Evolutionary conservation across 2,113 vertebrate genomes (phyloP).

Genomic region (Periophthalmodon schlosseri): DNA sequence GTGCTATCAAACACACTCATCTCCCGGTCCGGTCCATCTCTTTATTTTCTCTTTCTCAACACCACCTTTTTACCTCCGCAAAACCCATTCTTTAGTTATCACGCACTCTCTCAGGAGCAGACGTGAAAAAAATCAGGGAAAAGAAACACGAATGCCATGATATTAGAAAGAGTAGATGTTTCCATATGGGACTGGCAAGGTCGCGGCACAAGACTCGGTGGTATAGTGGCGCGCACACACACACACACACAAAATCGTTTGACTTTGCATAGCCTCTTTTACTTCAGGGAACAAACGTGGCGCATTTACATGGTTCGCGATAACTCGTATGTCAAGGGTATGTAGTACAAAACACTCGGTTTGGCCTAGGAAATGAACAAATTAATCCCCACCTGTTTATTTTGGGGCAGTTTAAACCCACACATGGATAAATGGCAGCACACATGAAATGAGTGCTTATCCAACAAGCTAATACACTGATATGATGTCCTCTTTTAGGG

Average conservation of each 20-base stretch:
- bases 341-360: constrained; percentile 26
- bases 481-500: constrained; percentile 61
- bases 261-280: constrained; percentile 41
- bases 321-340: constrained; percentile 26
- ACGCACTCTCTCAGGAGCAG: constrained; percentile 24
- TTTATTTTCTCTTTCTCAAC: constrained; percentile 54
- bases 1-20: constrained; percentile 69
- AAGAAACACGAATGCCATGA: constrained; percentile 52
- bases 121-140: constrained; percentile 17
- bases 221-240: constrained; percentile 53
- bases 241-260: constrained; percentile 20
- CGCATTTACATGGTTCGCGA: background rate
- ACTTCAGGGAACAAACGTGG: constrained; percentile 16
- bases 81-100: constrained; percentile 34
- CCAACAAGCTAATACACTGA: constrained; percentile 65
- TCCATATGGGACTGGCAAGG: constrained; percentile 34
- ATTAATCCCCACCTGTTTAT: constrained; percentile 53
- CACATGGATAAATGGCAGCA: constrained; percentile 43
- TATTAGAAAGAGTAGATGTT: constrained; percentile 29
- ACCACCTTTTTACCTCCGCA: constrained; percentile 24
- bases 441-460: constrained; percentile 39
- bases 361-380: constrained; percentile 19
- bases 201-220: constrained; percentile 26
- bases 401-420: constrained; percentile 20
- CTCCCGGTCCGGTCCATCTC: constrained; percentile 49